Base-by-base conservation (phyloP, 2,888 invertebrate genomes). In the Tuberolachnus salignus region DNA sequence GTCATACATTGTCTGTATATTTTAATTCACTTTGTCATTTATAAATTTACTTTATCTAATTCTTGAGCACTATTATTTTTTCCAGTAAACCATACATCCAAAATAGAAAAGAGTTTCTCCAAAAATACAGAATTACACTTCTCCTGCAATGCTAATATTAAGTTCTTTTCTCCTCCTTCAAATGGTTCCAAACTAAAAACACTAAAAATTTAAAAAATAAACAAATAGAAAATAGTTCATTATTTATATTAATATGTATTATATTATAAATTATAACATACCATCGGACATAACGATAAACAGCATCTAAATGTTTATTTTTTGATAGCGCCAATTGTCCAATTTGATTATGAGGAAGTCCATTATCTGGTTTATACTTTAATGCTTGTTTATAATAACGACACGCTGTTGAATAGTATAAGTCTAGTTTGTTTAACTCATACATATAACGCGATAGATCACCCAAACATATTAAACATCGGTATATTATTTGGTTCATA, bases 321-420 rank as follows among this genome's bases (percentile, higher is more conserved):
- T 89, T 91, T 71, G 90, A 91, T 83, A 92, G 91, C 81, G 91
- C 91, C 72, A 98, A 86, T 21, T 95, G 97, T 1, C 96, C 97
- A 83, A 98, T 88, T 86, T 97, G 97, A 87, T 98, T 97, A 85
- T 94, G 93, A 1, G 97, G 95, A 92, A 95, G 94, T 66, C 97
- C 97, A 85, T 90, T 90, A 44, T 90, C 89, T 67, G 92, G 90
- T 85, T 93, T 92, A 81, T 92, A 88, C 82, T 90, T 89, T 81
- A 93, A 89, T 55, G 95, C 94, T 87, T 93, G 92, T 72, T 86
- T 89, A 86, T 97, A 97, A 85, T 94, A 97, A 80, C 94, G 90
- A 80, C 92, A 91, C 46, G 95, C 91, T 83, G 92, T 87, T 80
- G 90, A 88, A 49, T 90, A 88, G 84, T 92, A 90, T 87, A 89